Evolutionary conservation across 1,140 invertebrate genomes (phyloP).

Genomic region (Holotrichia oblita): DNA sequence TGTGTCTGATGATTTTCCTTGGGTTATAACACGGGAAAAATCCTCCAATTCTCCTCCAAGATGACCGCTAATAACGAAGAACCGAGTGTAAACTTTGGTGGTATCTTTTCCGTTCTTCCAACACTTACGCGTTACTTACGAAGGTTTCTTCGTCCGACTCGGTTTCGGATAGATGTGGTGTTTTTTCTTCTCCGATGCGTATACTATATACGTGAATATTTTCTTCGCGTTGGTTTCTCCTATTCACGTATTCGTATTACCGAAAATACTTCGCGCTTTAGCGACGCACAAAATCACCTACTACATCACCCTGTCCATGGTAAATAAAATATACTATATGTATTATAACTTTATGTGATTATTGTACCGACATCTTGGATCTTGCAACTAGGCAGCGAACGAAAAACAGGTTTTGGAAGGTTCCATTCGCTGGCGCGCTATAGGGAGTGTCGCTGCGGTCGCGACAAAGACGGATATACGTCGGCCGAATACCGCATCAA

Average conservation of each 20-base stretch:
- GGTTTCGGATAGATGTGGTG: slow-evolving; percentile 12
- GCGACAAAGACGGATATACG: slow-evolving; percentile 16
- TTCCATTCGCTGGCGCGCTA: slow-evolving; percentile 20
- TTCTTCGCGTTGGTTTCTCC: slow-evolving; percentile 7
- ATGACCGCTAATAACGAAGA: slow-evolving; percentile 22
- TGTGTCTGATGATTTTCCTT: neutral
- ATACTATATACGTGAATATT: neutral
- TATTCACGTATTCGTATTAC: neutral
- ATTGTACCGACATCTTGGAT: slow-evolving; percentile 33
- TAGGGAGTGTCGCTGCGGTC: slow-evolving; percentile 28
- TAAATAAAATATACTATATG: slow-evolving; percentile 36
- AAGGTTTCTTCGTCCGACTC: neutral
- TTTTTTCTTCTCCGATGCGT: neutral
- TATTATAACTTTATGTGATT: slow-evolving; percentile 35
- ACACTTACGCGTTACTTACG: neutral
- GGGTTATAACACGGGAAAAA: neutral
- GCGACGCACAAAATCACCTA: slow-evolving; percentile 27
- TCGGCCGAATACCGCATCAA: neutral
- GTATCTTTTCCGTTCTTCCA: slow-evolving; percentile 8
- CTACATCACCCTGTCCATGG: slow-evolving; percentile 34
- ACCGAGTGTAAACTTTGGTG: slow-evolving; percentile 12
- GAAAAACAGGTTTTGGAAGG: slow-evolving; percentile 33
- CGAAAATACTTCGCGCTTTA: neutral
- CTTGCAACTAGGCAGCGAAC: slow-evolving; percentile 30
- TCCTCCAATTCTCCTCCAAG: neutral